These are phyloP conservation scores for Phenacoccus solenopsis DNA, from an alignment of 1,140 invertebrate genomes.

Conservation along the genomic window DNA sequence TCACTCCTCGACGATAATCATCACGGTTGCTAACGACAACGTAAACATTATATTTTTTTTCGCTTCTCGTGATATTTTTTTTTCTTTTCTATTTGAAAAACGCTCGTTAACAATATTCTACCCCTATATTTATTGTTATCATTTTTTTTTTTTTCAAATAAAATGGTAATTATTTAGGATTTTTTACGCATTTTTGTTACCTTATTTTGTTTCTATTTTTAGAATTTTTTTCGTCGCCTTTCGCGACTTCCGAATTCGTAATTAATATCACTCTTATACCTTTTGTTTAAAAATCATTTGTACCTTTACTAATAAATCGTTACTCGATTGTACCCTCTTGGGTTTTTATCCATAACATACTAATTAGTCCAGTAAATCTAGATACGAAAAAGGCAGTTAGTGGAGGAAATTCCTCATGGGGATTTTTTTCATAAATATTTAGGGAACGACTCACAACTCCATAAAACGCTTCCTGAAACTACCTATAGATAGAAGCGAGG, in stretches of 20 bases:
- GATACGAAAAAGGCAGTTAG: no score
- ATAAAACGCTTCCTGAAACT: no score
- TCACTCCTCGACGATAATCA: not conserved
- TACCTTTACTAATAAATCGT: conserved; percentile 3
- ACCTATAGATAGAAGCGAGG: no score
- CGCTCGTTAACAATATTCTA: not conserved
- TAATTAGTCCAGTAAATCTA: no score
- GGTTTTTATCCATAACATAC: no score
- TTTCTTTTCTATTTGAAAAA: not conserved
- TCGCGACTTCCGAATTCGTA: no score
- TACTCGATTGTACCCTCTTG: no score
- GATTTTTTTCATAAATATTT: no score
- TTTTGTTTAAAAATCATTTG: conserved; percentile 4
- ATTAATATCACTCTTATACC: not conserved
- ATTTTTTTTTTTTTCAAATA: no score
- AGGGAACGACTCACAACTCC: no score
- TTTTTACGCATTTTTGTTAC: not conserved
- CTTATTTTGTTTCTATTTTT: not conserved
- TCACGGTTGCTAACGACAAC: not conserved
- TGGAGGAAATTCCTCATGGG: no score
- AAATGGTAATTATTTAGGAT: not conserved
- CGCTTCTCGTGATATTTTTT: not conserved
- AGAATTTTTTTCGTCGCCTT: not conserved
- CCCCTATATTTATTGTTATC: not conserved
- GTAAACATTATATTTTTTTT: not conserved